Percentiles rank a stretch among this genome's conserved stretches.
Conservation (phyloP, 2,888 invertebrate genomes). For the Chaitophorus viminalis region DNA sequence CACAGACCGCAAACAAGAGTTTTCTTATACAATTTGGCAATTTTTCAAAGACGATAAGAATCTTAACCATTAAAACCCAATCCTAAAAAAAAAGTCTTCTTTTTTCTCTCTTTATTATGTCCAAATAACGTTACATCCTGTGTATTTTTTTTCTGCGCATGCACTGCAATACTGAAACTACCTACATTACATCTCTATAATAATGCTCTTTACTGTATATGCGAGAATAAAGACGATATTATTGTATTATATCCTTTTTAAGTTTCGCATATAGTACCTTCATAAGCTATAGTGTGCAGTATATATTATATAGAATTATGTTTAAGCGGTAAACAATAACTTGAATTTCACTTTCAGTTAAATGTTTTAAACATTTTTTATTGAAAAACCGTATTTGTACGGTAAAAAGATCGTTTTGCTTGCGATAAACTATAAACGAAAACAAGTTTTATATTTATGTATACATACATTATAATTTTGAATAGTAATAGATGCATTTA, state of each 20-base stretch:
- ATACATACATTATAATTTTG: no score
- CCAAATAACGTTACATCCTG: conserved; percentile 22
- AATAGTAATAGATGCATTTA: neutral
- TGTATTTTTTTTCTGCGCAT: neutral
- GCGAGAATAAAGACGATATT: neutral
- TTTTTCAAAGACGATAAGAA: neutral
- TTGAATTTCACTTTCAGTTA: neutral
- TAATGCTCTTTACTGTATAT: neutral
- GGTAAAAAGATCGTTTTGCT: no score
- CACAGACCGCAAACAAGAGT: neutral
- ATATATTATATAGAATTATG: neutral
- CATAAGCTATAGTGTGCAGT: neutral
- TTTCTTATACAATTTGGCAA: neutral
- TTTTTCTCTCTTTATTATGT: neutral
- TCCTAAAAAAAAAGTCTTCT: neutral
- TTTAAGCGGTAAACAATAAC: neutral
- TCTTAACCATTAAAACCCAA: neutral
- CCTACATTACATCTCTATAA: no score
- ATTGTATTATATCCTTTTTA: no score
- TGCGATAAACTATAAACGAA: no score
- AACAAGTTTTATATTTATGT: no score
- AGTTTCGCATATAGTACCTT: neutral
- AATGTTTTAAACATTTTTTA: no score
- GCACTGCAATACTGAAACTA: neutral
- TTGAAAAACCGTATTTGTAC: no score